These are phyloP conservation scores for Ormia ochracea DNA, from an alignment of 2,888 invertebrate species.

Conservation along the genomic window DNA sequence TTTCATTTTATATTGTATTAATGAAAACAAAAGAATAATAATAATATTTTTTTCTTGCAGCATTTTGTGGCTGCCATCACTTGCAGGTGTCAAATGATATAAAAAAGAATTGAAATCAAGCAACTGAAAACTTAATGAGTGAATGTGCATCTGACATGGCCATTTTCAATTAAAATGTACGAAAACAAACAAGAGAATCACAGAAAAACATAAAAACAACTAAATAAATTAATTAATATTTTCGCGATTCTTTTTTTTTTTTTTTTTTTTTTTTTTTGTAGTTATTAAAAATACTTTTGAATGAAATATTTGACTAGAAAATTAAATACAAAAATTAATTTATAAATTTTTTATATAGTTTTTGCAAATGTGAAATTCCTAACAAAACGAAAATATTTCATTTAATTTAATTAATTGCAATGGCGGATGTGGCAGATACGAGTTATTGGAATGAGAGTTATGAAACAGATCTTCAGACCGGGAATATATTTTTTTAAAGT, in stretches of 20 bases:
- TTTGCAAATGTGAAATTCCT: not conserved
- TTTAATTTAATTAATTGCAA: too few relatives aligned
- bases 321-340: not conserved
- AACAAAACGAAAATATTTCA: too few relatives aligned
- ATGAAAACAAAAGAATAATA: constrained; percentile 42
- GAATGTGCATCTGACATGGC: constrained; percentile 30
- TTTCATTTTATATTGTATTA: not conserved
- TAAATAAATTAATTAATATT: constrained; percentile 12
- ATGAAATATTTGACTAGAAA: constrained; percentile 13
- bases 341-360: too few relatives aligned
- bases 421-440: too few relatives aligned
- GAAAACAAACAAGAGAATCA: not conserved
- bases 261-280: not conserved
- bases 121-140: constrained; percentile 24
- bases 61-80: constrained; percentile 32
- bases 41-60: not conserved
- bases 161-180: constrained; percentile 46
- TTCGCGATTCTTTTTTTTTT: too few relatives aligned
- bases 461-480: too few relatives aligned
- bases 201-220: not conserved
- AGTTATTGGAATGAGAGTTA: too few relatives aligned
- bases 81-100: constrained; percentile 58
- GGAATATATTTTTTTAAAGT: too few relatives aligned
- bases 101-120: constrained; percentile 23
- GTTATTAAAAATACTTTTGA: constrained; percentile 3